Evolutionary conservation across 2,797 vertebrate genomes (phyloP), one percentile per base, ranked within the genome.

Genomic region (Gallirallus australis): DNA sequence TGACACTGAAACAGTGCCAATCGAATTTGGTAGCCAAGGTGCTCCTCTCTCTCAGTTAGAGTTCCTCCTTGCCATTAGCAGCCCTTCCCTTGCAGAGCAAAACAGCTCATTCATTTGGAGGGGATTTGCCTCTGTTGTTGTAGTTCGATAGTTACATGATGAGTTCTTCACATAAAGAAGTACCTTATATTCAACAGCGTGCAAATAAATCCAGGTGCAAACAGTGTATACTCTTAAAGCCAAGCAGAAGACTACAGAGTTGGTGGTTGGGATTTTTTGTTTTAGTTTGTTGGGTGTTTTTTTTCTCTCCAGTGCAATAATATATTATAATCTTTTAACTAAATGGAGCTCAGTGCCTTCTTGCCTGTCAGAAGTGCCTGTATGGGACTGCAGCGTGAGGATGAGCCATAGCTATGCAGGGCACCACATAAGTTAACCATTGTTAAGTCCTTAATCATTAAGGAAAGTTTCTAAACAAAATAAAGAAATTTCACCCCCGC

Each of bases 121-220:
- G 33, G 12, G 12, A 11, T 94, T 89, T 88, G 7, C 31, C 21
- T 80, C 42, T 1, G 1, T 64, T n/a, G 4, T 16, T 42, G 6
- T 40, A 37, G 31, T 57, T 79, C n/a, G 23, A 4, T 48, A 39
- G 4, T 40, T 1, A 0, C 25, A 30, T 6, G 12, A n/a, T 54
- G 5, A 42, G 17, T 87, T 91, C 35, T 89, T 63, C 35, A 31
- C 2, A 2, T 45, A 18, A 31, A 17, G 35, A 14, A 28, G n/a
- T 56, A 15, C 19, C 52, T 84, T 25, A 3, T 78, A 28, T 60
- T 40, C 18, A 24, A 27, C 14, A n/a, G 24, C 47, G 8, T 27
- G 33, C 25, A 17, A 23, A 0, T 50, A 86, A 47, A 31, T 65
- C 45, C 20, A 53, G 9, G 40, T 69, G 18, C 30, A 28, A 76